Evolutionary conservation across 2,113 vertebrate species (phyloP).

Genomic region (Pangasianodon hypophthalmus): DNA sequence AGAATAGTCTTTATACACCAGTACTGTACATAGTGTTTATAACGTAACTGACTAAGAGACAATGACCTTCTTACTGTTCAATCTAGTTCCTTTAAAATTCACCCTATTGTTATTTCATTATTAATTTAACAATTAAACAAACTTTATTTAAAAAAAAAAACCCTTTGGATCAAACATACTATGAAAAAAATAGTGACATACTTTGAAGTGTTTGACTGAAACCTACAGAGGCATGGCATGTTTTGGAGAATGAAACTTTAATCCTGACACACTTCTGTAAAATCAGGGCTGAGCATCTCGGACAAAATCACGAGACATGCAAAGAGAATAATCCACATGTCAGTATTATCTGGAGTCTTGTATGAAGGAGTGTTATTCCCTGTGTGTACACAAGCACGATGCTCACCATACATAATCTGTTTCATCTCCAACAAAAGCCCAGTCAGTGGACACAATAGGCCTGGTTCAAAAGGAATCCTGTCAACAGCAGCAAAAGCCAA

Average conservation of each 20-base stretch:
- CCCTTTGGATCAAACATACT: not conserved
- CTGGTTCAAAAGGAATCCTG: conserved; percentile 73
- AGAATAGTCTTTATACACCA: not conserved
- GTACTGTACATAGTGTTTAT: not conserved
- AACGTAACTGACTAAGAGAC: not conserved
- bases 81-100: not conserved
- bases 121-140: not conserved
- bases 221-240: conserved; percentile 48
- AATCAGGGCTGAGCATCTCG: conserved; percentile 68
- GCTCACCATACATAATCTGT: conserved; percentile 79
- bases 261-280: conserved; percentile 67
- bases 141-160: not conserved
- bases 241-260: conserved; percentile 71
- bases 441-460: conserved; percentile 63
- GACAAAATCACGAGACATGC: conserved; percentile 56
- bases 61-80: not conserved
- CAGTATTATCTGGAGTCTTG: conserved; percentile 46
- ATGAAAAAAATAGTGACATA: conserved; percentile 41
- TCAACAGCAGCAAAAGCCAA: conserved; percentile 64
- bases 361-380: conserved; percentile 54
- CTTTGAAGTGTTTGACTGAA: conserved; percentile 59
- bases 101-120: not conserved
- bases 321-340: conserved; percentile 61
- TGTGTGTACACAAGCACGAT: conserved; percentile 60
- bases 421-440: conserved; percentile 80